Base-by-base conservation (phyloP, 2,888 invertebrate genomes). In the Metallyticus violacea region DNA sequence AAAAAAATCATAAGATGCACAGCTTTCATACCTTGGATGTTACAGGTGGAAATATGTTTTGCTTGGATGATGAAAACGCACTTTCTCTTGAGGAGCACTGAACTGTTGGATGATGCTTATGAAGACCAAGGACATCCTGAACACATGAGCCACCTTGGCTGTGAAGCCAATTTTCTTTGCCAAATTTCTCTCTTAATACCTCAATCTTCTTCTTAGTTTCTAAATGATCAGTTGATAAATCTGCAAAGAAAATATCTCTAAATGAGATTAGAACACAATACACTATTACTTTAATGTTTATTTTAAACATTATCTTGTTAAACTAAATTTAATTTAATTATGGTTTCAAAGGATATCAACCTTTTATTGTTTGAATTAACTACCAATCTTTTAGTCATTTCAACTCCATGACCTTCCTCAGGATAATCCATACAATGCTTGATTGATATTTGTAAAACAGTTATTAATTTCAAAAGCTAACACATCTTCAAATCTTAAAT, bases 131-230 rank as follows among this genome's bases (percentile, higher is more conserved):
- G 40, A 93, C 93, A 89, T 93, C 93, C 89, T 94, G 93, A 81
- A 94, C 92, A 77, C 91, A 90, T 62, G 93, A 92, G 0, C 93
- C 93, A 85, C 93, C 93, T 83, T 93, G 91, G 83, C 92, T 92
- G 87, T 93, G 93, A 40, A 95, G 89, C 95, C 95, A 95, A 85
- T 93, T 92, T 77, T 91, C 90, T 88, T 93, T 93, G 15, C 95
- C 95, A 90, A 93, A 94, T 89, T 93, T 93, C 88, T 93, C 91
- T 22, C 94, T 91, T 26, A 95, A 89, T 27, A 91, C 92, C 89
- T 94, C 93, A 87, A 95, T 93, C 90, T 94, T 93, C 88, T 93
- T 92, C 89, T 94, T 95, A 0, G 93, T 93, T 89, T 93, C 93
- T 87, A 94, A 78, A 81, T 87, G 87, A 25, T 87, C 87, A 4